Percentiles rank a stretch among this genome's conserved stretches.
Evolutionary conservation across 2,888 invertebrate species (phyloP).

Genomic region (Oscheius sp.): DNA sequence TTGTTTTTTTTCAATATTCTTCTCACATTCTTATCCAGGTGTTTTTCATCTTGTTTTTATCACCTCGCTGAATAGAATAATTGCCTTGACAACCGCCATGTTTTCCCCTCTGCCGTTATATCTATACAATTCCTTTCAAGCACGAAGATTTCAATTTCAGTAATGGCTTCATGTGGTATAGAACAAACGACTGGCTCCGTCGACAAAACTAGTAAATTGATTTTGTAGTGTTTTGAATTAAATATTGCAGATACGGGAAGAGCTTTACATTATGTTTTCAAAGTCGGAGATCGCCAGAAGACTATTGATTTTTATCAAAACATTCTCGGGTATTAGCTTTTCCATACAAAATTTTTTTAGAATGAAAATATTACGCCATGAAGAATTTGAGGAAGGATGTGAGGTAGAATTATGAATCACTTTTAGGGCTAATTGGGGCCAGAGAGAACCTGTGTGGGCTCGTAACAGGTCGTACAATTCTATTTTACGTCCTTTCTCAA

Average conservation of each 20-base stretch:
- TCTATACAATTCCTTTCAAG: not conserved
- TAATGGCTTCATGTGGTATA: not conserved
- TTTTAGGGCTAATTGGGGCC: too few species aligned
- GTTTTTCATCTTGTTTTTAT: too few species aligned
- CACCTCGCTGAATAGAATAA: too few species aligned
- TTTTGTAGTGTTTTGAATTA: not conserved
- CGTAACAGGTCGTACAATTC: not conserved
- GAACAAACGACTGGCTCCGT: not conserved
- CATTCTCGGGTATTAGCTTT: slow-evolving; percentile 71
- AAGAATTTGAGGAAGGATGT: slow-evolving; percentile 95
- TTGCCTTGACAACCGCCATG: too few species aligned
- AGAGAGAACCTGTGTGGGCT: too few species aligned
- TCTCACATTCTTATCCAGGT: too few species aligned
- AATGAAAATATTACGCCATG: slow-evolving; percentile 92
- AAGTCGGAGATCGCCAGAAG: slow-evolving; percentile 86
- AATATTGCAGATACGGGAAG: slow-evolving; percentile 71
- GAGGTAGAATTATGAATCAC: too few species aligned
- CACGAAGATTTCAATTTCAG: not conserved
- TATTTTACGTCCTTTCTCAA: not conserved
- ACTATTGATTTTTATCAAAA: slow-evolving; percentile 88
- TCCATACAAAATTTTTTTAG: slow-evolving; percentile 75
- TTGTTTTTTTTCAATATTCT: too few species aligned
- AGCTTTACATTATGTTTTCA: slow-evolving; percentile 94
- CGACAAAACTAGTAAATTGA: not conserved
- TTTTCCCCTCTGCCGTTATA: not conserved